Evolutionary conservation across 37 sponge, comb jelly and placozoan species (phyloP), one percentile per base, ranked within the genome.

Genomic region (Aphrocallistes beatrix): DNA sequence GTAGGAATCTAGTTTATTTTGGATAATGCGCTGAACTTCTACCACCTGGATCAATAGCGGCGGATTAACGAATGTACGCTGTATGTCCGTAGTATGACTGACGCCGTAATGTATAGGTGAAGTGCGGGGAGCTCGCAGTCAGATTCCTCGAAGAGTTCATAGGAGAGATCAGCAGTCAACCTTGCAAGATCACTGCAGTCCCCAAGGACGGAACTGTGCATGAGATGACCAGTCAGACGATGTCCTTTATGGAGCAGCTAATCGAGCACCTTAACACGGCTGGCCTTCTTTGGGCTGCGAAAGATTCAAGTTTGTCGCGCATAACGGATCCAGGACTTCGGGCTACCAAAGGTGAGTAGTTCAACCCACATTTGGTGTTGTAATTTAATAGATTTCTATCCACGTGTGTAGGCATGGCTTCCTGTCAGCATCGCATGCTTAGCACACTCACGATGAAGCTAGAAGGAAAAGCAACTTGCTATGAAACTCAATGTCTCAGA

Each of bases 151-250:
- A 82, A 28, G 45, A 82, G 45, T 82, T 82, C 28, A 40, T 39
- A 6, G 83, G 45, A 17, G 45, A 39, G 75, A 60, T 60, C 34
- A 60, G 75, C 75, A 60, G 75, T 13, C 75, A 96, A 51, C 92
- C 94, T 21, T 95, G 94, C 83, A 94, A 89, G 84, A 82, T 82
- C 45, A 89, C 93, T 13, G 92, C 94, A 37, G 81, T 89, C 50
- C 97, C 97, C 3, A 90, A 91, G 51, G 97, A 96, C 81, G 97
- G 97, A 0, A 96, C 97, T 37, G 97, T 96, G 6, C 97, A 96
- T 45, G 93, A 92, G 50, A 86, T 96, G 60, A 96, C 97, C 45
- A 96, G 97, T 0, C 82, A 96, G 97, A 89, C 92, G 1, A 90
- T 96, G 89, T 84, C 83, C 37, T 94, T 91, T 60, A 23, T 94